phyloP scores from a whole-genome alignment of 2,113 vertebrate species.

The Corydoras maculifer region DNA sequence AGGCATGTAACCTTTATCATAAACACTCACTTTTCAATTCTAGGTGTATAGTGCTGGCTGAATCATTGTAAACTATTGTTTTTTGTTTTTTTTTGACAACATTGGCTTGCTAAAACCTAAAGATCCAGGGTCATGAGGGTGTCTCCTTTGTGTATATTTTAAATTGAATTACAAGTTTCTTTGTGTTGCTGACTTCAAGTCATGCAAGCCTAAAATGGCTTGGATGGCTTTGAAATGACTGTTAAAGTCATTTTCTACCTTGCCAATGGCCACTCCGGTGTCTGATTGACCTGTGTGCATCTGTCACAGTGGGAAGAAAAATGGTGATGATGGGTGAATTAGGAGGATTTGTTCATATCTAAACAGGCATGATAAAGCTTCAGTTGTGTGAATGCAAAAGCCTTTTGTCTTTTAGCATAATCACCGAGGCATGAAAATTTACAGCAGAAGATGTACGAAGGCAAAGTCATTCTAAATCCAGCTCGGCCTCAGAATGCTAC shows the following conservation, averaged over 20 bases:
- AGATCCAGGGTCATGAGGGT: constrained; percentile 5
- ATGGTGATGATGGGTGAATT: constrained; percentile 1
- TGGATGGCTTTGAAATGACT: constrained; percentile 33
- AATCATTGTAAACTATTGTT: constrained; percentile 36
- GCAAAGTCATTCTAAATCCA: constrained; percentile 32
- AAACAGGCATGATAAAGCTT: constrained; percentile 37
- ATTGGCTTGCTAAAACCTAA: constrained; percentile 1
- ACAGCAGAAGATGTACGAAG: constrained; percentile 63
- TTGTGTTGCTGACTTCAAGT: constrained; percentile 39
- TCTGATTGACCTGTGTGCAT: constrained; percentile 37
- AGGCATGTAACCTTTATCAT: constrained; percentile 69
- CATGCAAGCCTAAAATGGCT: constrained; percentile 21
- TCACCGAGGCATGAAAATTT: constrained; percentile 40
- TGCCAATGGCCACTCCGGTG: constrained; percentile 18
- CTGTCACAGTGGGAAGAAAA: constrained; percentile 14
- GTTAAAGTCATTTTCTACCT: constrained; percentile 36
- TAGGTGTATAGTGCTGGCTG: constrained; percentile 20
- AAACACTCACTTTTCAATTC: constrained; percentile 32
- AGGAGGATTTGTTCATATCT: constrained; percentile 34
- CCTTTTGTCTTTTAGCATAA: constrained; percentile 38
- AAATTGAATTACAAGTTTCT: constrained; percentile 46
- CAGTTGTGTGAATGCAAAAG: constrained; percentile 31
- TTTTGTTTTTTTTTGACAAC: constrained; percentile 11
- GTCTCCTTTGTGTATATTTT: constrained; percentile 47
- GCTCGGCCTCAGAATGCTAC: constrained; percentile 43